Base-by-base conservation (phyloP, 2,113 vertebrate genomes). In the Panthera uncia region DNA sequence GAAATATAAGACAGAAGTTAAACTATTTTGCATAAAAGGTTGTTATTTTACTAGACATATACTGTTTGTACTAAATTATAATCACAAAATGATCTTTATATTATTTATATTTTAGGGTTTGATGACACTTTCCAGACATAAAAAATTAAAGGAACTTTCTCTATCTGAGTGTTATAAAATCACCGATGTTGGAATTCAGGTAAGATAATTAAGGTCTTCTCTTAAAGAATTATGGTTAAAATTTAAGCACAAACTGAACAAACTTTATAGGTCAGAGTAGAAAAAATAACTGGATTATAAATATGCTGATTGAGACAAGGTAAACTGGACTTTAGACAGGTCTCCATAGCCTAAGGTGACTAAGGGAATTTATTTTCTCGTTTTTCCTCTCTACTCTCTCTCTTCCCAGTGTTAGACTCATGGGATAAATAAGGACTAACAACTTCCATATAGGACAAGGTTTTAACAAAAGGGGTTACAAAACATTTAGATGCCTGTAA, bases 171-270 rank as follows among this genome's bases (percentile, higher is more conserved):
- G 99, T 82, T 80, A 98, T 92, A 96, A 90, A 65, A 97, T 99
- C 97, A 99, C 98, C 9, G 98, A 99, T 93, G 1, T n/a, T 45
- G 98, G 98, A 97, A 98, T 99, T 94, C 98, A 99, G 99, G 99
- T 99, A 99, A 97, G 96, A 79, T 55, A 89, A 94, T 85, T 87
- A 61, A 87, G 0, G 4, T 81, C 38, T 76, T 94, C 38, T 97
- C 18, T 91, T 97, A 92, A 45, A 92, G 31, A 95, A 31, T 74
- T 87, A 86, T 83, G n/a, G 88, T 73, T 33, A 27, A 95, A 97
- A 93, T 57, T 82, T 79, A 84, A 91, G 27, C 21, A 78, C 11
- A 74, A 93, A 61, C 23, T 69, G 36, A 91, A 96, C 74, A 61
- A 89, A 31, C 25, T 89, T 88, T 96, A 5, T 88, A 79, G 66